Percentiles rank a stretch among this genome's conserved stretches.
Conservation (phyloP, 2,797 vertebrate genomes). For the Paratrypauchen microcephalus region DNA sequence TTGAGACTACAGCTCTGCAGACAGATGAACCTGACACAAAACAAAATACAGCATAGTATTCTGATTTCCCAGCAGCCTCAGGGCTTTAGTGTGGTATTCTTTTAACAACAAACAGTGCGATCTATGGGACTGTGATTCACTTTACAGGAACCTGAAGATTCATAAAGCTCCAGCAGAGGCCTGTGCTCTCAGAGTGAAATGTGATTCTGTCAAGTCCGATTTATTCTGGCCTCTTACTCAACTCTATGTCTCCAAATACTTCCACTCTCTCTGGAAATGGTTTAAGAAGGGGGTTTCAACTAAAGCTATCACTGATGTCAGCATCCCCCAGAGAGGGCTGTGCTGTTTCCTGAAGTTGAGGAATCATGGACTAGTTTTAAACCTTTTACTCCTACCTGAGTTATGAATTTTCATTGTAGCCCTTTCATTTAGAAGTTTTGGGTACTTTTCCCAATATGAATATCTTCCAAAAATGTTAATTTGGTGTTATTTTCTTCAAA, state of each 20-base stretch:
- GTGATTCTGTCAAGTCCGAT: constrained; percentile 7
- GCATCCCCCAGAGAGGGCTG: not conserved
- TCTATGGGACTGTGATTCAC: constrained; percentile 11
- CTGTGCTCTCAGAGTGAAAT: constrained; percentile 11
- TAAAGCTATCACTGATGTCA: constrained; percentile 7
- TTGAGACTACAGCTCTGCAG: not conserved
- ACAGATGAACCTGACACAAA: constrained; percentile 1
- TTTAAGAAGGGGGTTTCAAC: not conserved
- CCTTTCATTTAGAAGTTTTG: too few species aligned
- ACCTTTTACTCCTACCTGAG: too few species aligned
- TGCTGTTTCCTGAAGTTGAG: too few species aligned
- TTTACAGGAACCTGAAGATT: constrained; percentile 13
- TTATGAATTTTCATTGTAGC: too few species aligned
- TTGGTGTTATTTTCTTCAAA: too few species aligned
- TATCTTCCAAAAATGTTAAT: too few species aligned
- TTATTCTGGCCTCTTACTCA: constrained; percentile 6
- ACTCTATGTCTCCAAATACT: not conserved
- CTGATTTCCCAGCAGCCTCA: not conserved
- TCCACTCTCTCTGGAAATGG: not conserved
- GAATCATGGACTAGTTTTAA: too few species aligned
- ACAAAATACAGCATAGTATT: not conserved
- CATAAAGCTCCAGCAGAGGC: constrained; percentile 4
- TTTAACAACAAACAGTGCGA: constrained; percentile 1
- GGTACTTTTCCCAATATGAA: too few species aligned
- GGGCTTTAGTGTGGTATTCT: constrained; percentile 2